Percentiles rank a stretch among this genome's conserved stretches.
Conservation (phyloP, 1,140 invertebrate genomes). For the Sesamia nonagrioides region DNA sequence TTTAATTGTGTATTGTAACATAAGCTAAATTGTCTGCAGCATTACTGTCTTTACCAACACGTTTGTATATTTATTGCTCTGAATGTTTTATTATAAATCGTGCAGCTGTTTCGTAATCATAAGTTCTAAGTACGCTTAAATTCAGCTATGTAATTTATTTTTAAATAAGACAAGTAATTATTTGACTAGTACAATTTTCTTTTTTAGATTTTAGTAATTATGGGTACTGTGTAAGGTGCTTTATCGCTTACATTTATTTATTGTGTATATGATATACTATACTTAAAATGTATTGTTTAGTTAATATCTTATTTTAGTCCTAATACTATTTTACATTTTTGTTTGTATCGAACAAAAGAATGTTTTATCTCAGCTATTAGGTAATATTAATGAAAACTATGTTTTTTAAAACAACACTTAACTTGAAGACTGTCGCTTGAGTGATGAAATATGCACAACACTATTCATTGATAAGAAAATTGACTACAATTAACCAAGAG, state of each 20-base stretch:
- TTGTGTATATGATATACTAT: background rate
- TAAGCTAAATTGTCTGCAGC: slow-evolving; percentile 7
- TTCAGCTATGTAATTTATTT: slow-evolving; percentile 29
- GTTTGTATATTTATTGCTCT: background rate
- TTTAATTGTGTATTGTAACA: slow-evolving; percentile 27
- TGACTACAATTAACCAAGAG: background rate
- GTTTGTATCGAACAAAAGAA: slow-evolving; percentile 24
- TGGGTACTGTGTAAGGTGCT: slow-evolving; percentile 11
- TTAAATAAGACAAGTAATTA: slow-evolving; percentile 15
- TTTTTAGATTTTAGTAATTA: background rate
- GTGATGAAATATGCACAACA: background rate
- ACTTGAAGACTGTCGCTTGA: no score
- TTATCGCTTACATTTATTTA: slow-evolving; percentile 15
- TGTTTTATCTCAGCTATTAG: background rate
- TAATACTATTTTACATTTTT: slow-evolving; percentile 1
- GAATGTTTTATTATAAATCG: slow-evolving; percentile 18
- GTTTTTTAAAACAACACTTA: background rate
- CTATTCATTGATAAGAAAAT: background rate
- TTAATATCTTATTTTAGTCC: slow-evolving; percentile 3
- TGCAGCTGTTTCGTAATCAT: slow-evolving; percentile 27
- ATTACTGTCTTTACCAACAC: background rate
- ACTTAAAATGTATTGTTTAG: slow-evolving; percentile 12
- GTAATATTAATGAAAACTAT: background rate
- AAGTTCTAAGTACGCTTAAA: slow-evolving; percentile 38
- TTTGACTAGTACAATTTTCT: slow-evolving; percentile 26